These are phyloP conservation scores for Dolomedes plantarius DNA, from an alignment of 2,888 invertebrate genomes.

Conservation along the genomic window DNA sequence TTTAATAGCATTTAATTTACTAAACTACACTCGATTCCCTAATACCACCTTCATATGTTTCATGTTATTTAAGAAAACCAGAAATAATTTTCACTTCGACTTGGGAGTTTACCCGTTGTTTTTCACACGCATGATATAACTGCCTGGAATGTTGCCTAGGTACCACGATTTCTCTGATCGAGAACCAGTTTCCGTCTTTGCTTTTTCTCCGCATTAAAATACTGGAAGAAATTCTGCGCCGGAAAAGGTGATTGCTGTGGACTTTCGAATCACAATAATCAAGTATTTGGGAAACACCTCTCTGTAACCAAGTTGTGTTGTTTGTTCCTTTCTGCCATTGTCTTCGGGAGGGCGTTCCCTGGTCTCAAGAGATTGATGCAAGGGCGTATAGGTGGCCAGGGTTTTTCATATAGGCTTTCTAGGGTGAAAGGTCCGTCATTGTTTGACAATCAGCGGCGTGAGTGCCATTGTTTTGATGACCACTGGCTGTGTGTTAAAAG, in stretches of 20 bases:
- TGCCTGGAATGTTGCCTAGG: neutral
- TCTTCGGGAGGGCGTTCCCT: neutral
- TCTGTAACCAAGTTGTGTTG: neutral
- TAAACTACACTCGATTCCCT: too few species aligned
- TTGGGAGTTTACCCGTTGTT: too few species aligned
- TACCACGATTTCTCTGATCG: neutral
- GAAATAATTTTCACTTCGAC: too few species aligned
- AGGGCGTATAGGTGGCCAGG: neutral
- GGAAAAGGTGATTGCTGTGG: neutral
- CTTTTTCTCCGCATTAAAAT: neutral
- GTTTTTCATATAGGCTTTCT: neutral
- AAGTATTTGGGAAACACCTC: neutral
- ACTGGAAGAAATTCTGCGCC: neutral
- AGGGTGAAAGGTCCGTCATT: slow-evolving; percentile 8
- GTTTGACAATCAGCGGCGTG: neutral
- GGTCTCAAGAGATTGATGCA: neutral
- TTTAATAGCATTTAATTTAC: too few species aligned
- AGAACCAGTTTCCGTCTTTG: neutral
- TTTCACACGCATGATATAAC: neutral
- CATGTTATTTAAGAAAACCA: too few species aligned
- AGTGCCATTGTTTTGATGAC: neutral
- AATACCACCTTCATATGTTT: too few species aligned
- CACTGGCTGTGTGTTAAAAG: neutral
- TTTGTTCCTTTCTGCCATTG: neutral
- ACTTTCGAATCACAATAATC: neutral